phyloP scores from a whole-genome alignment of 1,140 invertebrate genomes.

The Mercenaria mercenaria region DNA sequence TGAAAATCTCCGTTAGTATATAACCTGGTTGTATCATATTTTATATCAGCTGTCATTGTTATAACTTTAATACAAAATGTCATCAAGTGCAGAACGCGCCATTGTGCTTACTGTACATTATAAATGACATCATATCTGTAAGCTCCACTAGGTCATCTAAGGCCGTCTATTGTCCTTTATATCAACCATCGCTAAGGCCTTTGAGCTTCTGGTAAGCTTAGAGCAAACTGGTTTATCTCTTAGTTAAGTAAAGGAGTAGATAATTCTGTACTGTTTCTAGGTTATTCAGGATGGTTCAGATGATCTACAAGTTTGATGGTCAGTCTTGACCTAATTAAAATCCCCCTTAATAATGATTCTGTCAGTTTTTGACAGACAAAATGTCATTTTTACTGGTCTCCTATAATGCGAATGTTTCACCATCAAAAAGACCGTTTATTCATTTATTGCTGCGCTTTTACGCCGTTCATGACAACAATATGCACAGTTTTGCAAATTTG shows the following conservation, averaged over 20 bases:
- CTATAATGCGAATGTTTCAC: background rate
- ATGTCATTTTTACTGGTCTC: background rate
- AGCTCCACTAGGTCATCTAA: slow-evolving; percentile 6
- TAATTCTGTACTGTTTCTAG: too few species aligned
- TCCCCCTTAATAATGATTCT: background rate
- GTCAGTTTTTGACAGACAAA: background rate
- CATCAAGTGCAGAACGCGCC: background rate
- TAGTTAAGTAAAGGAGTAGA: too few species aligned
- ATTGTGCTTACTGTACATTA: background rate
- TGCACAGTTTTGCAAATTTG: background rate
- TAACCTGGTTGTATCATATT: background rate
- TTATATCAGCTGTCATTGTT: background rate
- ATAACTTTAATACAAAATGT: background rate
- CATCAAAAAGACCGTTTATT: background rate
- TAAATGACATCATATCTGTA: slow-evolving; percentile 19
- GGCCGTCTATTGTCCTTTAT: background rate
- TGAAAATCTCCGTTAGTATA: background rate
- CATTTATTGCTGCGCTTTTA: background rate
- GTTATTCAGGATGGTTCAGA: too few species aligned
- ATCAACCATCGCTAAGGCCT: background rate
- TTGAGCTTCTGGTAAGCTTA: background rate
- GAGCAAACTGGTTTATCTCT: background rate
- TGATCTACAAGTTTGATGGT: too few species aligned
- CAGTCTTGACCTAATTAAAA: background rate
- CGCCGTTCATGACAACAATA: background rate